Conservation (phyloP, 1,140 invertebrate genomes). For the Nasonia longicornis region DNA sequence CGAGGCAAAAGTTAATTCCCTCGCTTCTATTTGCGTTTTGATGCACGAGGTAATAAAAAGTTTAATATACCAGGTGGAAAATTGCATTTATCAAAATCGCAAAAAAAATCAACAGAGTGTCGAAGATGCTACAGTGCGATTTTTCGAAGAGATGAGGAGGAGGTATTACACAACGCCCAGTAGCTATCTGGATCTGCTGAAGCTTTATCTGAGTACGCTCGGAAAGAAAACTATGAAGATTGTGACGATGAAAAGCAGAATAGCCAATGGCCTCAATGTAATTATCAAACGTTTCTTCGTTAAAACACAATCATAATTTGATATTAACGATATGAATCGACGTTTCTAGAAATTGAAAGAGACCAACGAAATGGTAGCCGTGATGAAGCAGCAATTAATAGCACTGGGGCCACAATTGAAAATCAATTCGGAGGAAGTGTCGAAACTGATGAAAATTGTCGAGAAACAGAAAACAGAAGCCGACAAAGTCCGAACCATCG, state of each 20-base stretch:
- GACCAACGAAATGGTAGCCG: constrained; percentile 85
- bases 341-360: constrained; percentile 81
- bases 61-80: neutral
- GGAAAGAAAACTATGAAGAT: constrained; percentile 78
- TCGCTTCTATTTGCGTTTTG: constrained; percentile 79
- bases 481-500: constrained; percentile 82
- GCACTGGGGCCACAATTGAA: constrained; percentile 88
- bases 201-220: constrained; percentile 78
- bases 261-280: constrained; percentile 82
- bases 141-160: constrained; percentile 85
- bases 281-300: neutral
- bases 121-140: constrained; percentile 78
- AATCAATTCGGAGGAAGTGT: constrained; percentile 84
- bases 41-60: constrained; percentile 75
- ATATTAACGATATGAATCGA: neutral
- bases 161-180: constrained; percentile 92
- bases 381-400: constrained; percentile 90
- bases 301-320: neutral
- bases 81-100: constrained; percentile 6
- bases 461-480: constrained; percentile 86
- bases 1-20: constrained; percentile 66
- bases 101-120: constrained; percentile 72
- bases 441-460: constrained; percentile 80
- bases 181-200: constrained; percentile 89
- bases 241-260: constrained; percentile 75